Evolutionary conservation across 64 coral and sea anemone genomes (phyloP).

Genomic region (Dendrophyllia cribrosa): DNA sequence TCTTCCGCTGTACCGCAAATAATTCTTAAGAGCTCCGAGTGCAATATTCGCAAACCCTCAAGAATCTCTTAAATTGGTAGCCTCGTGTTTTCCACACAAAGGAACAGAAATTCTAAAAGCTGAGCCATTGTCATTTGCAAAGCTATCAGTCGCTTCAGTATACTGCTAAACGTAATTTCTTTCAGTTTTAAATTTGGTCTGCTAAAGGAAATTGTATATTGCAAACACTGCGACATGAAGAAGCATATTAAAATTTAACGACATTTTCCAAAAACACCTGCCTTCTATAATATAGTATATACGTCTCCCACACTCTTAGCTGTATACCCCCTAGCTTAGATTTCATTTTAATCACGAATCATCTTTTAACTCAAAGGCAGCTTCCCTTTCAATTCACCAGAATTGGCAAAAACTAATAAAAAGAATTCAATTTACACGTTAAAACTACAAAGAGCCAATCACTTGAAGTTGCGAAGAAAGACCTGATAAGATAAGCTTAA

Average conservation of each 20-base stretch:
- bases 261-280: conserved; percentile 4
- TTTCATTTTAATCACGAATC: conserved; percentile 14
- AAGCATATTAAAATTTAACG: conserved; percentile 47
- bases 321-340: neutral
- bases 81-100: neutral
- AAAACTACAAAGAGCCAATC: neutral
- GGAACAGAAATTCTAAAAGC: neutral
- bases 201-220: neutral
- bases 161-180: neutral
- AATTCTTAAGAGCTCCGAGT: neutral
- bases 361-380: neutral
- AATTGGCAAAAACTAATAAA: neutral
- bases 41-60: neutral
- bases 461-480: neutral
- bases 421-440: conserved; percentile 18
- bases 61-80: neutral
- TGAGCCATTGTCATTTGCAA: neutral
- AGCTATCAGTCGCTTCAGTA: neutral
- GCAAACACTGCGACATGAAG: conserved; percentile 6
- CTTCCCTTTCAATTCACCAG: neutral
- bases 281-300: neutral
- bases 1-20: neutral
- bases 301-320: neutral
- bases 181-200: neutral
- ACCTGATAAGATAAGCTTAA: neutral